Conservation (phyloP, 2,797 vertebrate genomes). For the Monodelphis domestica region DNA sequence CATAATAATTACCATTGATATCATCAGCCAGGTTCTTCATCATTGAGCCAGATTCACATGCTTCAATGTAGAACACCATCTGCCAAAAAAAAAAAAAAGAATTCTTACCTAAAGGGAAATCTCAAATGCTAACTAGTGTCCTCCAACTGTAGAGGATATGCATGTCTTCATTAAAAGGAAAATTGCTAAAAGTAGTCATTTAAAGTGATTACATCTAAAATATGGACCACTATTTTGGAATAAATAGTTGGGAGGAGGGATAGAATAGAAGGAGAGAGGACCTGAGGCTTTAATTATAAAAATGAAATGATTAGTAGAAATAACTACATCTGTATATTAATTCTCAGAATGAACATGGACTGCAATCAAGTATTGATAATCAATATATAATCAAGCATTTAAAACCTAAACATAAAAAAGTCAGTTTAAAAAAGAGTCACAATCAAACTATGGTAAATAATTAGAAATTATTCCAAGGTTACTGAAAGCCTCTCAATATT, state of each 20-base stretch:
- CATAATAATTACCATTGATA: constrained; percentile 90
- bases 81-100: constrained; percentile 76
- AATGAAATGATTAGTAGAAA: not conserved
- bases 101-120: constrained; percentile 59
- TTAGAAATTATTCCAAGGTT: not conserved
- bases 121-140: constrained; percentile 12
- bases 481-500: not conserved
- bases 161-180: constrained; percentile 29
- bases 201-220: not conserved
- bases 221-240: not conserved
- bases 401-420: no score
- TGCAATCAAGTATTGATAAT: not conserved
- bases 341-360: not conserved
- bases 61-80: constrained; percentile 99
- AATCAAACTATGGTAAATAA: not conserved
- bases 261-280: not conserved
- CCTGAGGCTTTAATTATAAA: not conserved
- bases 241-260: not conserved
- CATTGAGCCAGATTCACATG: constrained; percentile 99
- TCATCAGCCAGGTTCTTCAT: constrained; percentile 91
- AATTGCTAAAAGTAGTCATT: not conserved
- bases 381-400: no score
- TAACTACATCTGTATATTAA: not conserved
- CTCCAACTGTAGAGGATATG: not conserved
- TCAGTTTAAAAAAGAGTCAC: no score